Base-by-base conservation (phyloP, 2,113 vertebrate genomes). In the Lagopus leucura region DNA sequence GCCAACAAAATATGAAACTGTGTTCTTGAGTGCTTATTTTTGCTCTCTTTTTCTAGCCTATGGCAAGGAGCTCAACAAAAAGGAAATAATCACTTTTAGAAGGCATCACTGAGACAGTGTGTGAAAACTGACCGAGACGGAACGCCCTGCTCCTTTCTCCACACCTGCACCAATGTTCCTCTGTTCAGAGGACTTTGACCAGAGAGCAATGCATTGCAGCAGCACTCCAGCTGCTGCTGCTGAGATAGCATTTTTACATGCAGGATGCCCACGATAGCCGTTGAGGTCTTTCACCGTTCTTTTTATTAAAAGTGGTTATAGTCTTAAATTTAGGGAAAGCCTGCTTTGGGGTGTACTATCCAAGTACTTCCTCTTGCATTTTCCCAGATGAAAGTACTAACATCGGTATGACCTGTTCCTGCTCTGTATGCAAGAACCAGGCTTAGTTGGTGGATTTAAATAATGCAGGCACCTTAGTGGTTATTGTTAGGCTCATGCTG, bases 121-220 rank as follows among this genome's bases (percentile, higher is more conserved):
- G 43, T 91, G 65, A 92, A 48, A 94, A 94, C 70, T 40, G 20
- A 48, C 18, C 90, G 72, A 92, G 95, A 85, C 64, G 81, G 54
- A 94, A 89, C 58, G 45, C 25, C 50, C 32, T 77, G 6, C 22
- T 58, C 40, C 11, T 82, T 88, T 65, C 22, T 52, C 18, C 11
- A 72, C 30, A 1, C n/a, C 21, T 4, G 8, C 10, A 25, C 34
- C 45, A 34, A 61, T 6, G 13, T 61, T 73, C 28, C 6, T 27
- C 20, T 78, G 1, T n/a, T 66, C 30, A 42, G 0, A 4, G 45
- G 28, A 24, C 18, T 70, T 72, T 74, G 60, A 27, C 47, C 42
- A 71, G 20, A 50, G 32, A 36, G 40, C 16, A 89, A 61, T 17
- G 47, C 8, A 86, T 11, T 15, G 15, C 34, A 72, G 45, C 27